These are phyloP conservation scores for Eriocheir sinensis DNA, from an alignment of 1,140 invertebrate genomes.

Conservation along the genomic window DNA sequence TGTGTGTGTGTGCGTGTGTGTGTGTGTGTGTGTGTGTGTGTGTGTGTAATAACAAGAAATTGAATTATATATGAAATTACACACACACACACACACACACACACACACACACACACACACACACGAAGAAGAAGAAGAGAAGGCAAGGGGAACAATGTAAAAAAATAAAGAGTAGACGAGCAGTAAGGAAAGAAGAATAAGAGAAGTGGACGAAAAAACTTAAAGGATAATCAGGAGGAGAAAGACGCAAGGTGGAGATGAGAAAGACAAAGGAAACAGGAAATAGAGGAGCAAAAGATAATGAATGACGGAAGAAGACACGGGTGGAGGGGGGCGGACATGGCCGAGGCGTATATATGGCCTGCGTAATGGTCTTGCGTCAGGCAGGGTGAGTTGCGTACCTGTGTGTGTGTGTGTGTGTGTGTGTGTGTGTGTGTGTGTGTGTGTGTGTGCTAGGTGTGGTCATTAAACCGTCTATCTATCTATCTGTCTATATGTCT, in stretches of 20 bases:
- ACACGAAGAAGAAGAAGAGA: not conserved
- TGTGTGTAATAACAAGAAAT: no score
- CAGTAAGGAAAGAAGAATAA: not conserved
- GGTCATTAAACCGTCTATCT: no score
- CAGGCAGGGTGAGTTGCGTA: not conserved
- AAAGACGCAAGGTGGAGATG: not conserved
- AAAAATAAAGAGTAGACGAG: not conserved
- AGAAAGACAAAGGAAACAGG: not conserved
- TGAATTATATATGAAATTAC: no score
- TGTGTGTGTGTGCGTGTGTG: no score
- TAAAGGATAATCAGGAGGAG: not conserved
- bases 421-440: no score
- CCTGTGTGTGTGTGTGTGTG: not conserved
- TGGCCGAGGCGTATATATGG: not conserved
- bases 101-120: not conserved
- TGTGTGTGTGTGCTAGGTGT: no score
- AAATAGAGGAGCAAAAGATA: not conserved
- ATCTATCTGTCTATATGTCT: no score
- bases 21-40: no score
- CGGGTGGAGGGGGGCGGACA: not conserved
- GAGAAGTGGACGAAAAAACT: not conserved
- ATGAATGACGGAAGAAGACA: not conserved
- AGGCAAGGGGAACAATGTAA: not conserved
- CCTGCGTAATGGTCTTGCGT: not conserved
- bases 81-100: no score